Conservation (phyloP, 2,797 vertebrate species). For the Pteropus rufus region DNA sequence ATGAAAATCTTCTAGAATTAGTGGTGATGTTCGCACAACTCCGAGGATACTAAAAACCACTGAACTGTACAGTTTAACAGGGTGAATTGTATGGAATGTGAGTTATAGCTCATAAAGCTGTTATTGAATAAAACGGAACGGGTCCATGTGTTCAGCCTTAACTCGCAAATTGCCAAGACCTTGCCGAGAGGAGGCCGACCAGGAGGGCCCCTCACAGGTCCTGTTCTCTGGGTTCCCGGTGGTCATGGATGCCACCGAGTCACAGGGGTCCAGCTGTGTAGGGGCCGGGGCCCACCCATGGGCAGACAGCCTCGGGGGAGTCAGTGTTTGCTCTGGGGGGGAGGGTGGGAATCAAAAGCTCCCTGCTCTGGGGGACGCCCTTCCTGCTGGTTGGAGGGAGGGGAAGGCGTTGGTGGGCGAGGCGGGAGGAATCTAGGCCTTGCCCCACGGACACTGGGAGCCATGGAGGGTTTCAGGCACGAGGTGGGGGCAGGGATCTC, state of each 20-base stretch:
- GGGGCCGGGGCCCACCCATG: not conserved
- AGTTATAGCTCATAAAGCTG: not conserved
- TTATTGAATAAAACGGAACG: not conserved
- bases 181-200: not conserved
- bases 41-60: not conserved
- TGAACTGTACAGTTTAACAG: not conserved
- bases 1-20: too few species aligned
- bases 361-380: too few species aligned
- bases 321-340: not conserved
- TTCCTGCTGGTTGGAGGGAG: not conserved
- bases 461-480: not conserved
- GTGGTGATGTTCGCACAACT: too few species aligned
- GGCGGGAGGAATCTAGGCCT: too few species aligned
- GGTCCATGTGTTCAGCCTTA: not conserved
- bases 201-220: not conserved
- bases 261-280: not conserved
- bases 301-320: not conserved
- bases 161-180: not conserved
- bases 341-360: not conserved
- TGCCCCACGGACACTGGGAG: not conserved
- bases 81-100: not conserved
- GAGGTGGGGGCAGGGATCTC: not conserved
- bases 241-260: not conserved
- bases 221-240: not conserved
- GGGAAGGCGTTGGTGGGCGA: accelerated